A percentile compares a stretch with the other conserved stretches of the same genome.
These are phyloP conservation scores for Ellobius talpinus DNA, from an alignment of 2,113 vertebrate species.

Conservation along the genomic window DNA sequence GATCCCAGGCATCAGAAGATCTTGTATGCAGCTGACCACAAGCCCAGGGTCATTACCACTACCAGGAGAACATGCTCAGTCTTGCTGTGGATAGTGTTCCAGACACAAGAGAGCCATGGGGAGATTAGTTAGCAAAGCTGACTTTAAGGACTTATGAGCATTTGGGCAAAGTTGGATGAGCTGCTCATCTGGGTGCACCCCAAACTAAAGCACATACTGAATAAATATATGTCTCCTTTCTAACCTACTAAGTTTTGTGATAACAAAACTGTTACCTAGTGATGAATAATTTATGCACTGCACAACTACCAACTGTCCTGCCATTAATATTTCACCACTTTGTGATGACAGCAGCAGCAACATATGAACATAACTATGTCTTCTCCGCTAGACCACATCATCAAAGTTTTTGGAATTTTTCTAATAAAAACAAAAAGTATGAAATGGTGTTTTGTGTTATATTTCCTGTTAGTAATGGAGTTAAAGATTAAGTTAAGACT, in stretches of 20 bases:
- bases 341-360: neutral
- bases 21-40: neutral
- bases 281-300: neutral
- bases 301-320: neutral
- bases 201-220: neutral
- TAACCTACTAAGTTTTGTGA: neutral
- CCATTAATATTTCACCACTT: neutral
- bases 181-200: neutral
- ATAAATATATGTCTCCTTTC: neutral
- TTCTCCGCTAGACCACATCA: neutral
- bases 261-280: neutral
- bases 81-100: neutral
- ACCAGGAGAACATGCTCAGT: neutral
- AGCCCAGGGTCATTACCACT: neutral
- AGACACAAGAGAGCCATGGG: neutral
- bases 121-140: neutral
- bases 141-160: neutral
- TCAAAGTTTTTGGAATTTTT: neutral
- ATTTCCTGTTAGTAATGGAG: neutral
- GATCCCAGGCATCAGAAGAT: neutral
- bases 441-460: neutral
- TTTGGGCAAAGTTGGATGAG: neutral
- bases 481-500: no score
- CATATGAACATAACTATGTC: neutral
- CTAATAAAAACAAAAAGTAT: neutral